Evolutionary conservation across 2,797 vertebrate genomes (phyloP), one percentile per base, ranked within the genome.

Genomic region (Emys orbicularis): DNA sequence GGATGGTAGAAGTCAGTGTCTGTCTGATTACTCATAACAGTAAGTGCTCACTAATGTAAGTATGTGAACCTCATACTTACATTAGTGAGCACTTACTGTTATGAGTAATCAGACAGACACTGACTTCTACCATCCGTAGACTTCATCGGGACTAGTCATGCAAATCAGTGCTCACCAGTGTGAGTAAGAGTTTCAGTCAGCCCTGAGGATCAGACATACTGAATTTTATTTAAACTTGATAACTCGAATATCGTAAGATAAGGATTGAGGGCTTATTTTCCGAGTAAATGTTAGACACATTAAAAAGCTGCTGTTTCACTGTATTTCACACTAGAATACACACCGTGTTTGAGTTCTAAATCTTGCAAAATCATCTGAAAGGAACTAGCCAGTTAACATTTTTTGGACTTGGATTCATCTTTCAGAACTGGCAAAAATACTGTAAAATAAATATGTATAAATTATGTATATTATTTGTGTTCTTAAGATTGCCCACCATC

Each of bases 361-460:
- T 72, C 96, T 94, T 74, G 52, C 47, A 79, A 85, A 94, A 68
- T 87, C 47, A 13, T 81, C 87, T 82, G 76, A 65, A 82, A 84
- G 86, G 77, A 53, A 57, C 18, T 7, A 87, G 18, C n/a, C 89
- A 72, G 31, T 90, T 94, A 44, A 41, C 0, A 0, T 92, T 96
- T 94, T 72, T n/a, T 94, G 37, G 15, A 76, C 74, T 88, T 86
- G 5, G 81, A 61, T 82, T 96, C 52, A 57, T 53, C 18, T 82
- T 0, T 68, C 84, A 76, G 10, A 86, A 47, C 47, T 86, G 34
- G 8, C 4, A 29, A 80, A 83, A 90, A 68, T 72, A 52, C 41
- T 49, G 27, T 52, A 79, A 91, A 37, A n/a, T 12, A 76, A 54
- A 68, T 77, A 76, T 54, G 25, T 23, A 87, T 1, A 6, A 86